Conservation (phyloP, 2,797 vertebrate species). For the Pseudochirops cupreus region DNA sequence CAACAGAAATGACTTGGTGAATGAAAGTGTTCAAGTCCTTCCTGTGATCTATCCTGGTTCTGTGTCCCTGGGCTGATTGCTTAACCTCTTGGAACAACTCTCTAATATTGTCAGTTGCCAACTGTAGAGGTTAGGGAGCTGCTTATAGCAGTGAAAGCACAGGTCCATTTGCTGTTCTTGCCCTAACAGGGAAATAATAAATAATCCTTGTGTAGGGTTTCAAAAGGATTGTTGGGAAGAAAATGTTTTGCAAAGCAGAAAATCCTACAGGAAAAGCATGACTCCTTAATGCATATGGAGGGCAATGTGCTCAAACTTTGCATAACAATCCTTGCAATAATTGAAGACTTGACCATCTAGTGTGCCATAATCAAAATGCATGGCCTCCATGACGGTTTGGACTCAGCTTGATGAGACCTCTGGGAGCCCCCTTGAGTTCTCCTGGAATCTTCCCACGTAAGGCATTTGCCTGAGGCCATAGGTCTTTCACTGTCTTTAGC, state of each 20-base stretch:
- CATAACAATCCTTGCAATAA: background rate
- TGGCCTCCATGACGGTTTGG: background rate
- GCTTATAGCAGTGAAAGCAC: background rate
- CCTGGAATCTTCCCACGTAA: no score
- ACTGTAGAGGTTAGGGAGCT: background rate
- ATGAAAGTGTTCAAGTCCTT: background rate
- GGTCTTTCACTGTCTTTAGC: no score
- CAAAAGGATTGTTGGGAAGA: background rate
- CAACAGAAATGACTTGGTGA: background rate
- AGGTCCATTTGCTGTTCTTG: background rate
- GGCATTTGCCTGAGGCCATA: no score
- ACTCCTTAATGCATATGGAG: background rate
- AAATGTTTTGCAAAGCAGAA: background rate
- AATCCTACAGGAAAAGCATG: background rate
- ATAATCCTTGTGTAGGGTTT: background rate
- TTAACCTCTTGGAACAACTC: background rate
- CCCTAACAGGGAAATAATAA: background rate
- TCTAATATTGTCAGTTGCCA: background rate
- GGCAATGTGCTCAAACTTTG: background rate
- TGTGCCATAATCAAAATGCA: background rate
- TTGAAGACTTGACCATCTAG: background rate
- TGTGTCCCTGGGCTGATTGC: background rate
- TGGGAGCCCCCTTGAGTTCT: no score
- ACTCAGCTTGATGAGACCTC: no score
- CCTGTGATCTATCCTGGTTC: background rate